Evolutionary conservation across 2,113 vertebrate genomes (phyloP).

Genomic region (Irena cyanogastra): DNA sequence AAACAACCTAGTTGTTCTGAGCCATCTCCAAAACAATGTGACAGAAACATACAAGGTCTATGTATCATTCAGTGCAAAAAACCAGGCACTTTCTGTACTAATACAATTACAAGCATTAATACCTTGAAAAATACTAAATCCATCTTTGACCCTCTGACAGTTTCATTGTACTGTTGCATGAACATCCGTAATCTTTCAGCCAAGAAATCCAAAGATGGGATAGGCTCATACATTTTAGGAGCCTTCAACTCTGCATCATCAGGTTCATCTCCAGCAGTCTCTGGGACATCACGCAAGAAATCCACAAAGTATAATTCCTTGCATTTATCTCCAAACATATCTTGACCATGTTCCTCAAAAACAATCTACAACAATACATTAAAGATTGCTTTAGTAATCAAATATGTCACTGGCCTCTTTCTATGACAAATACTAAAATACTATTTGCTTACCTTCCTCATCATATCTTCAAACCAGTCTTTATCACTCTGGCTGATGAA

Average conservation of each 20-base stretch:
- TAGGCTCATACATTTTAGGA: slow-evolving; percentile 81
- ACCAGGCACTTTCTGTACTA: not conserved
- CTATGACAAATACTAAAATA: not conserved
- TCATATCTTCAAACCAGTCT: slow-evolving; percentile 68
- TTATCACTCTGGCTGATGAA: slow-evolving; percentile 74
- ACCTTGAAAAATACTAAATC: slow-evolving; percentile 87
- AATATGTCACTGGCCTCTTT: not conserved
- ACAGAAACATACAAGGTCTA: not conserved
- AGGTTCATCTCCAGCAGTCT: slow-evolving; percentile 75
- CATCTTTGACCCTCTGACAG: slow-evolving; percentile 75
- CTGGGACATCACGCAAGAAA: slow-evolving; percentile 78
- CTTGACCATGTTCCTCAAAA: slow-evolving; percentile 70
- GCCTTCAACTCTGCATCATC: slow-evolving; percentile 75
- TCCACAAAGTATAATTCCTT: slow-evolving; percentile 79
- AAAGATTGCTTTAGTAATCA: not conserved
- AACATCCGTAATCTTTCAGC: slow-evolving; percentile 71
- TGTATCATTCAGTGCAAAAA: not conserved
- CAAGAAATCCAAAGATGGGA: slow-evolving; percentile 73
- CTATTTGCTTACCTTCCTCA: slow-evolving; percentile 65
- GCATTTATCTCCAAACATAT: slow-evolving; percentile 54
- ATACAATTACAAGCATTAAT: not conserved
- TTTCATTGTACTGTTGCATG: slow-evolving; percentile 81
- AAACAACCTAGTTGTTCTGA: not conserved
- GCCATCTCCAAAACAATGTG: not conserved
- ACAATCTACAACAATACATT: slow-evolving; percentile 60